phyloP scores from a whole-genome alignment of 1,140 invertebrate genomes.

The Zeugodacus cucurbitae region DNA sequence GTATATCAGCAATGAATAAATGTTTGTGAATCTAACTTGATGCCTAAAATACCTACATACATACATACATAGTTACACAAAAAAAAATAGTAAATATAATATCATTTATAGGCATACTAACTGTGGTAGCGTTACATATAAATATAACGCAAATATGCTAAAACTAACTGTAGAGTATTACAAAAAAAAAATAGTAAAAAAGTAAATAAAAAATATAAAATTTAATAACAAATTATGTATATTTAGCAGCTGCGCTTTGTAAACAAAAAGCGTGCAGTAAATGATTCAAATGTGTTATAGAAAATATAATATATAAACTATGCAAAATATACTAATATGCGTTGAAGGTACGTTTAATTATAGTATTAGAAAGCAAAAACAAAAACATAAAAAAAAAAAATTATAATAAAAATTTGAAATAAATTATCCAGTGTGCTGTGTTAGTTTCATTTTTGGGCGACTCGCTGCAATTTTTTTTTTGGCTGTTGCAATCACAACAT shows the following conservation, averaged over 20 bases:
- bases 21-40: background rate
- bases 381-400: background rate
- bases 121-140: background rate
- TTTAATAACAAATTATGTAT: background rate
- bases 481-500: background rate
- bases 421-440: background rate
- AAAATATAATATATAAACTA: background rate
- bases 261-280: background rate
- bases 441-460: conserved; percentile 20
- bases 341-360: no score
- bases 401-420: background rate
- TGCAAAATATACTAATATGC: background rate
- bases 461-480: background rate
- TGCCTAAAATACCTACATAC: background rate
- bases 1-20: background rate
- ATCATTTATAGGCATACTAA: background rate
- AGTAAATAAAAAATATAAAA: background rate
- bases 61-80: background rate
- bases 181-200: background rate
- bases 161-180: background rate
- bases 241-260: background rate
- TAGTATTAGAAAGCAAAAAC: background rate
- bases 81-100: background rate
- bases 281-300: background rate
- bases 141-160: background rate